These are phyloP conservation scores for Hypercompe scribonia DNA, from an alignment of 2,888 invertebrate genomes.

Conservation along the genomic window DNA sequence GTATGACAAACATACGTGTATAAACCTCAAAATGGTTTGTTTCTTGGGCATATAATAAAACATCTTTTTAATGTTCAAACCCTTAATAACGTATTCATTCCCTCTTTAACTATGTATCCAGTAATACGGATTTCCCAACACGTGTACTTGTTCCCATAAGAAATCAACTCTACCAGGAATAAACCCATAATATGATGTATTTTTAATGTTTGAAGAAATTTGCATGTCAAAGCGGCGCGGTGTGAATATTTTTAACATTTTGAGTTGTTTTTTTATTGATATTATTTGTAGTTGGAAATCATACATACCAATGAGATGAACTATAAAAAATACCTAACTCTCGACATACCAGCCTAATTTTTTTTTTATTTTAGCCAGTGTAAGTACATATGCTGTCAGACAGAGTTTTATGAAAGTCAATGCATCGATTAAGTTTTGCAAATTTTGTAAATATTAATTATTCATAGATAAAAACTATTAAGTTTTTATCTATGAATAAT, in stretches of 20 bases:
- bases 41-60: neutral
- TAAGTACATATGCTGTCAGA: neutral
- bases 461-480: too few relatives aligned
- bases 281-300: conserved; percentile 14
- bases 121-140: conserved; percentile 45
- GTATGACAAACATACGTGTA: neutral
- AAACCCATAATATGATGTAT: conserved; percentile 46
- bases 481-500: neutral
- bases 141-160: conserved; percentile 49
- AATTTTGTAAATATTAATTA: too few relatives aligned
- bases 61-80: conserved; percentile 19
- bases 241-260: conserved; percentile 45
- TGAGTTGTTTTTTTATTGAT: neutral
- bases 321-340: neutral
- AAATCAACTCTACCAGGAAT: conserved; percentile 38
- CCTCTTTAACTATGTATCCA: conserved; percentile 44
- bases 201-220: conserved; percentile 51
- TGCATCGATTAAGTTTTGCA: neutral
- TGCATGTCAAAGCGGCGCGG: conserved; percentile 51
- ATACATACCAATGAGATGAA: neutral
- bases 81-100: conserved; percentile 47
- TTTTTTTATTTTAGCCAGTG: neutral
- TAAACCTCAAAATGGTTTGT: neutral
- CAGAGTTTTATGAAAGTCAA: neutral
- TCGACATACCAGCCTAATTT: neutral